These are phyloP conservation scores for Argyresthia goedartella DNA, from an alignment of 2,888 invertebrate genomes.

Conservation along the genomic window DNA sequence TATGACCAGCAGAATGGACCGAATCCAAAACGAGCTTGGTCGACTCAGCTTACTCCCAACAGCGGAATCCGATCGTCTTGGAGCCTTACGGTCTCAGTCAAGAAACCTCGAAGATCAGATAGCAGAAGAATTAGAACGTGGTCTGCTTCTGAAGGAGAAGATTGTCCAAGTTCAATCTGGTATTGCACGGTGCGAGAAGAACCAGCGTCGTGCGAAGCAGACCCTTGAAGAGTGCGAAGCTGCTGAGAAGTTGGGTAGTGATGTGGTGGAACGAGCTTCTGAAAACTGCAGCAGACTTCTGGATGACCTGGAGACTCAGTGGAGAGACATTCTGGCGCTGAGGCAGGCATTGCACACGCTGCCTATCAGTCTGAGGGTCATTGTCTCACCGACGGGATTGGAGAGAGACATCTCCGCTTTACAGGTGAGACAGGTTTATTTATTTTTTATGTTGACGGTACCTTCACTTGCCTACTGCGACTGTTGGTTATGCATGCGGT, in stretches of 20 bases:
- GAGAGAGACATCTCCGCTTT: constrained; percentile 81
- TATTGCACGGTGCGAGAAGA: constrained; percentile 76
- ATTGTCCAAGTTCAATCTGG: constrained; percentile 80
- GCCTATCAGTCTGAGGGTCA: constrained; percentile 80
- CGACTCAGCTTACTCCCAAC: constrained; percentile 81
- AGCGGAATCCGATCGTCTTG: constrained; percentile 82
- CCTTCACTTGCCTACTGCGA: no score
- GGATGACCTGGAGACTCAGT: constrained; percentile 77
- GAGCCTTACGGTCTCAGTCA: constrained; percentile 77
- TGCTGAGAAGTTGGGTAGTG: constrained; percentile 80
- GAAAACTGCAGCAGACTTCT: constrained; percentile 78
- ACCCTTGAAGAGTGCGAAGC: constrained; percentile 81
- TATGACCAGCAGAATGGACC: constrained; percentile 78
- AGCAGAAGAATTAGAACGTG: constrained; percentile 83
- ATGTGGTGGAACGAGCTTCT: constrained; percentile 82
- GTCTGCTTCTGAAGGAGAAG: constrained; percentile 80
- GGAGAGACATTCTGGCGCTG: constrained; percentile 83
- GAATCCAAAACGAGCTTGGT: constrained; percentile 85
- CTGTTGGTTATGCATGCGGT: no score
- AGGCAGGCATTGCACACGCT: constrained; percentile 83
- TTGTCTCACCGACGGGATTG: constrained; percentile 81
- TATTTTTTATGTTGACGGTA: no score
- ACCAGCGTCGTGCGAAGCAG: constrained; percentile 74
- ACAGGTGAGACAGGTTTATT: constrained; percentile 31
- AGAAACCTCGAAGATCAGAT: constrained; percentile 79